These are phyloP conservation scores for Dryobota labecula DNA, from an alignment of 2,888 invertebrate species.

Conservation along the genomic window DNA sequence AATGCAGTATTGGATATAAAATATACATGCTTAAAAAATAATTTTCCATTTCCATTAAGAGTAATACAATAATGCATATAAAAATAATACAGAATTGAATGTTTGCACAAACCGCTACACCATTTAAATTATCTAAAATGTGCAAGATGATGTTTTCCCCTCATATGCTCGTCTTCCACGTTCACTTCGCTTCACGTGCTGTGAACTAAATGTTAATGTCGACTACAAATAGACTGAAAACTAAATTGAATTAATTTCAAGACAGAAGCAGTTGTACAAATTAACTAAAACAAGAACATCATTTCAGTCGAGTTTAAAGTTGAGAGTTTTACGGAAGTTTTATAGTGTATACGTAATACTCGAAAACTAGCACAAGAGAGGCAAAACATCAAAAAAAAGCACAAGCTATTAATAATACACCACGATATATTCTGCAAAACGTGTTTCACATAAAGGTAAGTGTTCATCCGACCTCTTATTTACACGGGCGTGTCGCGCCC, in stretches of 20 bases:
- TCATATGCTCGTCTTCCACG: neutral
- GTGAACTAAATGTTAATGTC: neutral
- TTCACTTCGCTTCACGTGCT: neutral
- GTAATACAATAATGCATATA: slow-evolving; percentile 8
- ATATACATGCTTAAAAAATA: slow-evolving; percentile 3
- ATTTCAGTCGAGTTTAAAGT: neutral
- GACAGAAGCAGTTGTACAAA: neutral
- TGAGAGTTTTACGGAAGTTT: too few species aligned
- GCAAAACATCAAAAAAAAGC: slow-evolving; percentile 2
- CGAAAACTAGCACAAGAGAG: neutral
- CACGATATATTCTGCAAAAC: slow-evolving; percentile 47
- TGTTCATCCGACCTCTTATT: slow-evolving; percentile 26
- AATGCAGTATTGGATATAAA: slow-evolving; percentile 4
- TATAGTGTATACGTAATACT: neutral
- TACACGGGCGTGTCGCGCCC: slow-evolving; percentile 9
- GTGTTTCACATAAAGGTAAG: slow-evolving; percentile 14
- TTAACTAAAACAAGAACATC: neutral
- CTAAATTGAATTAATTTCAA: neutral
- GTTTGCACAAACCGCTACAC: neutral
- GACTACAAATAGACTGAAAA: neutral
- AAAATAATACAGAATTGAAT: slow-evolving; percentile 12
- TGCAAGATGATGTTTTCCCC: neutral
- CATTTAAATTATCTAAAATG: neutral
- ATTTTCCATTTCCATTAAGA: neutral
- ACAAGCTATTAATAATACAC: slow-evolving; percentile 8